phyloP scores from a whole-genome alignment of 2,888 invertebrate genomes.

The Chelonus formosanus region DNA sequence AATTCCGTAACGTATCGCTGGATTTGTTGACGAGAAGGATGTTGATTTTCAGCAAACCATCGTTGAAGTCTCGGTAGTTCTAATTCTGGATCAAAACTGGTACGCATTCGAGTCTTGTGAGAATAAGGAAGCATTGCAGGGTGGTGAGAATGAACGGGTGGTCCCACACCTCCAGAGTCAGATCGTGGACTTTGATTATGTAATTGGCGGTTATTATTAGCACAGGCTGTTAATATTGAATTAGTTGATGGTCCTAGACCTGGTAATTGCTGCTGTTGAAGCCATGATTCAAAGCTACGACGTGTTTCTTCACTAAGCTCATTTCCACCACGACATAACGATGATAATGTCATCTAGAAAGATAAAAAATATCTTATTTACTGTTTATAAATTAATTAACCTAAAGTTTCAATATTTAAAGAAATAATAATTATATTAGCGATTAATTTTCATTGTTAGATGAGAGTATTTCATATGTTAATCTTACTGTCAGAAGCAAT shows the following conservation, averaged over 20 bases:
- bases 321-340: constrained; percentile 82
- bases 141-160: constrained; percentile 69
- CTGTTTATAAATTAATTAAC: too few species aligned
- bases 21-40: constrained; percentile 96
- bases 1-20: constrained; percentile 94
- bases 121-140: constrained; percentile 72
- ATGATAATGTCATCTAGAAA: constrained; percentile 79
- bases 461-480: too few species aligned
- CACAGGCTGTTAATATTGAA: constrained; percentile 51
- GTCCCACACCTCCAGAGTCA: constrained; percentile 63
- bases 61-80: constrained; percentile 95
- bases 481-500: too few species aligned
- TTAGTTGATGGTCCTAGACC: constrained; percentile 57
- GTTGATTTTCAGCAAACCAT: constrained; percentile 98
- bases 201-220: constrained; percentile 47
- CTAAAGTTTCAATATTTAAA: too few species aligned
- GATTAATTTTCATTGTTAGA: too few species aligned
- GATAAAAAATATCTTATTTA: constrained; percentile 7
- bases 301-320: constrained; percentile 86
- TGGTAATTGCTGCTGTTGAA: constrained; percentile 60
- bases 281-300: constrained; percentile 90
- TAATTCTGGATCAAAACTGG: constrained; percentile 95
- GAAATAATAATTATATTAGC: too few species aligned
- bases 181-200: constrained; percentile 58
- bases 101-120: constrained; percentile 93